A percentile compares a stretch with the other conserved stretches of the same genome.
Conservation (phyloP, 2,113 vertebrate genomes). For the Speoplatyrhinus poulsoni region DNA sequence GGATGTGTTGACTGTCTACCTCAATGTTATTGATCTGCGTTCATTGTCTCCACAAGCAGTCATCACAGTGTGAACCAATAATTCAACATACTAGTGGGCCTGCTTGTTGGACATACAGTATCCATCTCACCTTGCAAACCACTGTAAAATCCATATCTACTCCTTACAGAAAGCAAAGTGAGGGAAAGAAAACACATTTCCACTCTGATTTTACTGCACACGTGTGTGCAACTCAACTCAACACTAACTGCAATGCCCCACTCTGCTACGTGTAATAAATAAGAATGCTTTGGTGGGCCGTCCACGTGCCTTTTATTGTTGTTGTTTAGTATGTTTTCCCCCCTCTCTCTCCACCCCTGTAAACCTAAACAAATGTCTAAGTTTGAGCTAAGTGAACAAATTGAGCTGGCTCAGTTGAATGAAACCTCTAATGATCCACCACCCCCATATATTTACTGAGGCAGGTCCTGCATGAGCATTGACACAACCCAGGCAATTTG, state of each 20-base stretch:
- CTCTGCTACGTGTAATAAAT: constrained; percentile 68
- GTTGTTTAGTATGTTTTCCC: not conserved
- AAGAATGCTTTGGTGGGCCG: constrained; percentile 67
- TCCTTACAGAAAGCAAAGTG: constrained; percentile 46
- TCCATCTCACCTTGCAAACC: constrained; percentile 23
- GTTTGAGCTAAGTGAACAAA: constrained; percentile 39
- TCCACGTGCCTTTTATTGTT: constrained; percentile 50
- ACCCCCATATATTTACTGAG: constrained; percentile 38
- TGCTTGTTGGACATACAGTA: constrained; percentile 18
- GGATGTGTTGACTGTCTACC: constrained; percentile 1
- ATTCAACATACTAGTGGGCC: constrained; percentile 29
- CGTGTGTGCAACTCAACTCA: constrained; percentile 42
- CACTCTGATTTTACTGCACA: constrained; percentile 8
- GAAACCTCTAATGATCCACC: constrained; percentile 30
- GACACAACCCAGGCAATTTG: constrained; percentile 34
- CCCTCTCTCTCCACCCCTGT: constrained; percentile 3
- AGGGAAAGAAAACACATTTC: constrained; percentile 33
- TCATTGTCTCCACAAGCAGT: constrained; percentile 30
- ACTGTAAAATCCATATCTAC: constrained; percentile 49
- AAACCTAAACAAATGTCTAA: constrained; percentile 48
- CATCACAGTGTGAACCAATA: constrained; percentile 36
- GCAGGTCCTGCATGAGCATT: constrained; percentile 21
- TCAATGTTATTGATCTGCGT: constrained; percentile 33
- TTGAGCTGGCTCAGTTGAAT: constrained; percentile 38
- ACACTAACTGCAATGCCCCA: constrained; percentile 32